These are phyloP conservation scores for Mactromeris polynyma DNA, from an alignment of 2,888 invertebrate species.

Conservation along the genomic window DNA sequence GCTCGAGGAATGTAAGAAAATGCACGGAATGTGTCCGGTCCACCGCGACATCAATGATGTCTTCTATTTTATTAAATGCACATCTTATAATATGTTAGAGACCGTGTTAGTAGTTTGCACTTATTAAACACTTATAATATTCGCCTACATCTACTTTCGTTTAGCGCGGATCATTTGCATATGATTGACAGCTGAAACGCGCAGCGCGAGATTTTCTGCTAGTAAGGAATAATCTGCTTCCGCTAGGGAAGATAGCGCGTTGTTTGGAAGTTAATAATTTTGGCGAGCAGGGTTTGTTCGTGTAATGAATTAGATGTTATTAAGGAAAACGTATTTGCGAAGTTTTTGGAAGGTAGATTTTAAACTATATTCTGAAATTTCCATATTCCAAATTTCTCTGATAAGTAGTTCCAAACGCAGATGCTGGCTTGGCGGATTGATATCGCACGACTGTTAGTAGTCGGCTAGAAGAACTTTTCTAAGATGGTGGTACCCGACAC, in stretches of 20 bases:
- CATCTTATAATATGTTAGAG: neutral
- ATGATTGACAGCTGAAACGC: constrained; percentile 69
- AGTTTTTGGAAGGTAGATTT: neutral
- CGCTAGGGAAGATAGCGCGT: constrained; percentile 38
- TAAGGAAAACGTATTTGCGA: neutral
- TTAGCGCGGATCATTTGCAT: constrained; percentile 65
- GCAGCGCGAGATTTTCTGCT: constrained; percentile 39
- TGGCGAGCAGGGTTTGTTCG: neutral
- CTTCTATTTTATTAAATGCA: neutral
- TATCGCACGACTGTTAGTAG: constrained; percentile 38
- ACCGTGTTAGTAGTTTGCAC: neutral
- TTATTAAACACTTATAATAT: neutral
- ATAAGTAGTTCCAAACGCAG: constrained; percentile 60
- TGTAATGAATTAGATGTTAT: neutral
- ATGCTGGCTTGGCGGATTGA: constrained; percentile 61
- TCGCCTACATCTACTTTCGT: constrained; percentile 31
- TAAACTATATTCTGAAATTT: neutral
- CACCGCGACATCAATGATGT: neutral
- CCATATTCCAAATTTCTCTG: neutral
- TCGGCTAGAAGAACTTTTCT: constrained; percentile 57
- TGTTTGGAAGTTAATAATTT: neutral
- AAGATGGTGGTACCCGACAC: constrained; percentile 71
- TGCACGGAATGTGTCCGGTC: constrained; percentile 26
- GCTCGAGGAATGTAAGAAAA: constrained; percentile 24
- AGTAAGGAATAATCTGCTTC: constrained; percentile 26